phyloP scores from a whole-genome alignment of 2,797 vertebrate genomes.

The Podargus strigoides region DNA sequence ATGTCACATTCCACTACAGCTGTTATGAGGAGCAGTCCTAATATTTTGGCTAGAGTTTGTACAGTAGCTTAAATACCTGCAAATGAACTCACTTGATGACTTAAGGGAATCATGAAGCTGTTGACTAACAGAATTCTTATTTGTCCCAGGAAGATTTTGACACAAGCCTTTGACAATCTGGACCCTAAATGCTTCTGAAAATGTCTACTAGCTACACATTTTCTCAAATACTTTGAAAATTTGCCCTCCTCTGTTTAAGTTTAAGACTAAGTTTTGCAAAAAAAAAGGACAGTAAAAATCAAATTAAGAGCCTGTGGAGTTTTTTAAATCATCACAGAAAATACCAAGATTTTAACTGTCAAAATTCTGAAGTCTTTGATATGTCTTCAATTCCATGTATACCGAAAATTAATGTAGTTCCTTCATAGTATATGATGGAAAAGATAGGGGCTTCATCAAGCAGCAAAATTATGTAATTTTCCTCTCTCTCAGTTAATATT shows the following conservation, averaged over 20 bases:
- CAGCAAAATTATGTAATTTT: neutral
- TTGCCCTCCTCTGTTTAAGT: neutral
- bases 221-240: neutral
- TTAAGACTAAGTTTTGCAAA: neutral
- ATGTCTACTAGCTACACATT: neutral
- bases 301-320: fast-evolving
- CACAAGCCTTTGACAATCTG: neutral
- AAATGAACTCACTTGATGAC: neutral
- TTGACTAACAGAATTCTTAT: neutral
- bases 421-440: neutral
- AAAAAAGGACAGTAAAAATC: neutral
- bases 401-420: neutral
- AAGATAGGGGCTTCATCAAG: neutral
- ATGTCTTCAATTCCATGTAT: neutral
- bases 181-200: neutral
- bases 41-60: neutral
- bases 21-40: neutral
- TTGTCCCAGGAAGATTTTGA: neutral
- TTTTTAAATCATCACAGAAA: neutral
- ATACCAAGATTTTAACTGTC: neutral
- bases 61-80: neutral
- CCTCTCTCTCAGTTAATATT: neutral
- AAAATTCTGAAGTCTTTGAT: neutral
- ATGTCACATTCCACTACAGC: neutral
- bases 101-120: neutral